Evolutionary conservation across 2,797 vertebrate species (phyloP).

Genomic region (Sebastiscus tertius): DNA sequence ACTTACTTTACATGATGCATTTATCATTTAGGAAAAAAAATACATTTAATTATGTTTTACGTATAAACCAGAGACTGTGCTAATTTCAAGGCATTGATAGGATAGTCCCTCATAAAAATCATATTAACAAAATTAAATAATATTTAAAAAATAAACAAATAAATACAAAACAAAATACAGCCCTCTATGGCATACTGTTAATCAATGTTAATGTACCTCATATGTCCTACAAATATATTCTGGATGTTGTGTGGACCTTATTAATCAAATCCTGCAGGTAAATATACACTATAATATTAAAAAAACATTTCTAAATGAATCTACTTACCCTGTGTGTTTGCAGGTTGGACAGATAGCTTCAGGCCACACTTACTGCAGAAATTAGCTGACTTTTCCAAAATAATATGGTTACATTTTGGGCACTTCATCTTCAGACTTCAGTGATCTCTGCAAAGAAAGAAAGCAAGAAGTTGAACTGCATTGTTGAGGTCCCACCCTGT

Average conservation of each 20-base stretch:
- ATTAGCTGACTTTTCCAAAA: constrained; percentile 67
- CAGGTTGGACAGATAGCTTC: constrained; percentile 36
- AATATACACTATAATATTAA: neutral
- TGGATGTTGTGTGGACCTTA: neutral
- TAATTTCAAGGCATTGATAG: neutral
- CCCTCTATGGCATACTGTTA: no score
- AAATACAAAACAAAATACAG: no score
- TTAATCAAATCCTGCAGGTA: neutral
- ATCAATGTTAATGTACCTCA: no score
- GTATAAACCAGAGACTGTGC: neutral
- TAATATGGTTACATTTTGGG: constrained; percentile 31
- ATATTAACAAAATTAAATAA: neutral
- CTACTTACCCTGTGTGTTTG: constrained; percentile 61
- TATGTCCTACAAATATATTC: neutral
- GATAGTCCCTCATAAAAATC: neutral
- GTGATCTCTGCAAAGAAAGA: constrained; percentile 14
- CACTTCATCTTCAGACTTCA: constrained; percentile 79
- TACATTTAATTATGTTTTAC: neutral
- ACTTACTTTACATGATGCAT: neutral
- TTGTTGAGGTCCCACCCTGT: neutral
- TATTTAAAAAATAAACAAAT: no score
- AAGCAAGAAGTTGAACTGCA: neutral
- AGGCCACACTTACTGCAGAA: constrained; percentile 84
- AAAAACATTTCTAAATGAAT: neutral
- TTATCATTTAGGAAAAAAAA: neutral